These are phyloP conservation scores for Halictus rubicundus DNA, from an alignment of 1,140 invertebrate species.

Conservation along the genomic window DNA sequence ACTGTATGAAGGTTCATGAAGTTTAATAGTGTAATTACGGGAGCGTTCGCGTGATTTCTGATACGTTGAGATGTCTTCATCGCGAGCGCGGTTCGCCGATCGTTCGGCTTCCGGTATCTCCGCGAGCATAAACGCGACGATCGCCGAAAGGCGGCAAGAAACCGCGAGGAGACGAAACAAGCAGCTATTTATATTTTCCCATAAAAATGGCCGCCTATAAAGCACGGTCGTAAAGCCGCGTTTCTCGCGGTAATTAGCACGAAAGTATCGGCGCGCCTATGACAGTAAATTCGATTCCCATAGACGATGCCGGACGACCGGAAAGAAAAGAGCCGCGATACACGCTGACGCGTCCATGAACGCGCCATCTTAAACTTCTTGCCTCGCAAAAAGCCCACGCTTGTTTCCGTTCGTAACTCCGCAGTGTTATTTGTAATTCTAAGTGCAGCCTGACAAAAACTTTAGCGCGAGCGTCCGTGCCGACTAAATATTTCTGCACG, in stretches of 20 bases:
- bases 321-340: neutral
- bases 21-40: neutral
- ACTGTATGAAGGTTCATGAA: neutral
- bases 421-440: no score
- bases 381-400: no score
- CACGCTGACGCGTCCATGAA: neutral
- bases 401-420: no score
- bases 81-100: neutral
- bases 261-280: conserved; percentile 48
- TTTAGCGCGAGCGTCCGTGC: no score
- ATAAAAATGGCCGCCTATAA: conserved; percentile 39
- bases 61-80: neutral
- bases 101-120: conserved; percentile 10
- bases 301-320: neutral
- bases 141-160: conserved; percentile 27
- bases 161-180: conserved; percentile 18
- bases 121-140: neutral
- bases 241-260: conserved; percentile 49
- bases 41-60: neutral
- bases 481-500: no score
- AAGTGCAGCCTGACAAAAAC: no score
- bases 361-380: no score
- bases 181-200: conserved; percentile 29
- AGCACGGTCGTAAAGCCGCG: conserved; percentile 32
- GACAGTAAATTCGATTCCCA: conserved; percentile 50